phyloP scores from a whole-genome alignment of 2,113 vertebrate species.

The Sialia sialis region DNA sequence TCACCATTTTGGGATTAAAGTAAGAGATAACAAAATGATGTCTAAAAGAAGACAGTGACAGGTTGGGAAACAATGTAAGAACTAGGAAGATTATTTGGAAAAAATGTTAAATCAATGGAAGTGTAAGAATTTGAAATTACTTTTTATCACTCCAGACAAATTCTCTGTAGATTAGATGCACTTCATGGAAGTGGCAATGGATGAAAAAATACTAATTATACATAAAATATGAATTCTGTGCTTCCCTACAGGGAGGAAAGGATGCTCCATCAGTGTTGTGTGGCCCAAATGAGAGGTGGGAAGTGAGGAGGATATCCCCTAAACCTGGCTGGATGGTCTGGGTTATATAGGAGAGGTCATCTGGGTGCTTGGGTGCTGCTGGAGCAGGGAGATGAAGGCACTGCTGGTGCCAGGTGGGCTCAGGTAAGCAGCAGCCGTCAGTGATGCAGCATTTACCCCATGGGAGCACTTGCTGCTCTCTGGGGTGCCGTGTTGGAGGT shows the following conservation, averaged over 20 bases:
- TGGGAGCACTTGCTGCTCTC: not conserved
- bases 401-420: not conserved
- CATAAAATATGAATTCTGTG: not conserved
- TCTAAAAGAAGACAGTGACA: not conserved
- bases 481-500: not conserved
- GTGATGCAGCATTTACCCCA: not conserved
- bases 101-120: not conserved
- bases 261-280: not conserved
- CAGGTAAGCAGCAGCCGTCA: not conserved
- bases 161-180: not conserved
- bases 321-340: not conserved
- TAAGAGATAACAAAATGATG: not conserved
- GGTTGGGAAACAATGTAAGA: not conserved
- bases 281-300: not conserved
- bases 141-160: not conserved
- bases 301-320: not conserved
- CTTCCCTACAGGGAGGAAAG: fast-evolving
- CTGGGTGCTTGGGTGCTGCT: not conserved
- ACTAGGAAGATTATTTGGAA: not conserved
- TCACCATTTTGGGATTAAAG: constrained; percentile 29
- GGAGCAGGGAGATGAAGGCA: not conserved
- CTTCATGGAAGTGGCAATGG: not conserved
- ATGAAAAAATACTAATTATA: not conserved
- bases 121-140: not conserved
- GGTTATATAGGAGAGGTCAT: not conserved